These are phyloP conservation scores for Acridotheres tristis DNA, from an alignment of 2,797 vertebrate species.

Conservation along the genomic window DNA sequence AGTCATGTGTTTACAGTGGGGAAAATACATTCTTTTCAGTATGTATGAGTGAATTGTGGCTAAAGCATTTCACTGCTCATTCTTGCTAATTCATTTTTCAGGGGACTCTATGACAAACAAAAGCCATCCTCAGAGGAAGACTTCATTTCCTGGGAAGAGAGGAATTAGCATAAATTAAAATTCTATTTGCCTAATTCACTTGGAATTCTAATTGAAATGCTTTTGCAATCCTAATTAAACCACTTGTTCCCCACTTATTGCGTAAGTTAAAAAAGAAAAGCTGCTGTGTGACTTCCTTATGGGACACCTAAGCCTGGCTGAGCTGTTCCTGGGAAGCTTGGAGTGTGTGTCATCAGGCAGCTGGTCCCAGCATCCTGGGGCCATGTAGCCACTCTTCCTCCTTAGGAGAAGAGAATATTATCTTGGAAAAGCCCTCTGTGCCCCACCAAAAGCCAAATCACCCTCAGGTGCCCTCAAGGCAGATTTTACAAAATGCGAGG, in stretches of 20 bases:
- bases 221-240: conserved; percentile 45
- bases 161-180: conserved; percentile 16
- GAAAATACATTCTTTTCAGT: background rate
- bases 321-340: background rate
- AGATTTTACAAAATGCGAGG: background rate
- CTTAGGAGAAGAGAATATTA: background rate
- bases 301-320: background rate
- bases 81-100: background rate
- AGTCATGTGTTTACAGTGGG: background rate
- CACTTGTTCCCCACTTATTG: background rate
- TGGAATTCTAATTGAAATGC: background rate
- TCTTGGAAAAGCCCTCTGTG: background rate
- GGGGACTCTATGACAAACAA: background rate
- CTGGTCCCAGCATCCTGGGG: background rate
- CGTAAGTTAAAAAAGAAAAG: background rate
- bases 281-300: background rate
- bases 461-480: background rate
- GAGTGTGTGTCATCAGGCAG: background rate
- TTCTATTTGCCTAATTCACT: background rate
- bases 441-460: background rate
- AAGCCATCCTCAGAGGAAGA: background rate
- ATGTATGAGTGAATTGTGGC: background rate
- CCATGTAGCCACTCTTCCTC: background rate
- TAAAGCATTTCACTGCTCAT: background rate
- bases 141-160: background rate